Evolutionary conservation across 1,140 invertebrate species (phyloP).

Genomic region (Holcopasites calliopsidis): DNA sequence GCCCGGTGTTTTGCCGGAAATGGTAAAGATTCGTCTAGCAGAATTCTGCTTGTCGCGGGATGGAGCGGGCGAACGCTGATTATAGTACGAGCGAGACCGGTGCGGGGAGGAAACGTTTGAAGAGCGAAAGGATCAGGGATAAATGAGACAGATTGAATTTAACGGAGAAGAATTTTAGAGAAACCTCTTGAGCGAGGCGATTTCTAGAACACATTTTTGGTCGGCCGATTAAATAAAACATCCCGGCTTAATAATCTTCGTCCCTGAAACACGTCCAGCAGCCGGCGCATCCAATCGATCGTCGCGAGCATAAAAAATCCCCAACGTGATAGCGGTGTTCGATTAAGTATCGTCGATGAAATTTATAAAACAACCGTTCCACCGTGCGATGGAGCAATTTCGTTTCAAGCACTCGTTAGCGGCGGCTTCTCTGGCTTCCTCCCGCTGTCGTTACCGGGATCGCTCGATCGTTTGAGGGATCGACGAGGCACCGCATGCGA

Average conservation of each 20-base stretch:
- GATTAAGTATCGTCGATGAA: conserved; percentile 10
- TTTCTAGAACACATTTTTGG: too few species aligned
- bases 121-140: too few species aligned
- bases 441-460: conserved; percentile 31
- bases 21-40: background rate
- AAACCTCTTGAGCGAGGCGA: too few species aligned
- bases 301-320: background rate
- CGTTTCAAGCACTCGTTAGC: conserved; percentile 38
- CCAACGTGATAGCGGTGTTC: background rate
- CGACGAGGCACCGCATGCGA: conserved; percentile 20
- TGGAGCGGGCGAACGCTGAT: too few species aligned
- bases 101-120: too few species aligned
- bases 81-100: too few species aligned
- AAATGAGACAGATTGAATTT: too few species aligned
- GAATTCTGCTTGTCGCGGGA: background rate
- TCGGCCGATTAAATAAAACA: background rate
- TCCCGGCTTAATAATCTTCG: background rate
- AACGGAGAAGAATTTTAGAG: too few species aligned
- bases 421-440: conserved; percentile 5
- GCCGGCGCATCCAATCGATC: background rate
- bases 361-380: conserved; percentile 7
- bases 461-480: conserved; percentile 44
- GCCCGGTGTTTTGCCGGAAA: conserved; percentile 16
- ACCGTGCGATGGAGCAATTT: conserved; percentile 17
- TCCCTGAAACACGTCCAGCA: background rate